Evolutionary conservation across 2,113 vertebrate species (phyloP), one percentile per base, ranked within the genome.

Genomic region (Dipodomys stephensi): DNA sequence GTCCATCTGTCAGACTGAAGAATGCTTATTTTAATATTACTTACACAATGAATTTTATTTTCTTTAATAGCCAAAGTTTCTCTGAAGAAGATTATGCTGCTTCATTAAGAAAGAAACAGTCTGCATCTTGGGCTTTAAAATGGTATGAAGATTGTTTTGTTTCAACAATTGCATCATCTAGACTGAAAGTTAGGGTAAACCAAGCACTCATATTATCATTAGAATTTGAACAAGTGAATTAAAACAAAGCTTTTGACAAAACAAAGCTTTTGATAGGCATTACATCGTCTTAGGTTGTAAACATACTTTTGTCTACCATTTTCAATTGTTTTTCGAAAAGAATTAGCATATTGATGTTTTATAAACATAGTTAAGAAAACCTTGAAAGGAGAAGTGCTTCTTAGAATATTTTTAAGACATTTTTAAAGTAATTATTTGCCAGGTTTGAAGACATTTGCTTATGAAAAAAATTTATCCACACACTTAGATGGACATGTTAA

Each of bases 101-200:
- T 80, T 97, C 97, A 0, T 98, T 99, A 97, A 98, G 99, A 94
- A 99, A 99, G 96, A 99, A 99, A 93, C 99, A 99, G 5, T 99
- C 99, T 71, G 98, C 98, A 4, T 99, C 99, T 6, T 99, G 99
- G 99, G 99, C 99, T 86, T 98, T 99, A 97, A 99, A 99, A 98
- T 99, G 99, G 99, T 99, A 97, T 0, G 97, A n/a, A n/a, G 15
- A 10, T 9, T 91, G 20, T 87, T 84, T 68, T 83, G 46, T 82
- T 64, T 77, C 46, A 94, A 19, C 18, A 78, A 19, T 64, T 79
- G 2, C 13, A 64, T 90, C 76, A n/a, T 92, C 10, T 94, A 69
- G 22, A 90, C 16, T 88, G 86, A 81, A 92, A 57, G 22, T 89
- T 74, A 62, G 16, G 18, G 30, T 73, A 88, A 77, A 0, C 16